Base-by-base conservation (phyloP, 2,888 invertebrate species). In the Drepana falcataria region DNA sequence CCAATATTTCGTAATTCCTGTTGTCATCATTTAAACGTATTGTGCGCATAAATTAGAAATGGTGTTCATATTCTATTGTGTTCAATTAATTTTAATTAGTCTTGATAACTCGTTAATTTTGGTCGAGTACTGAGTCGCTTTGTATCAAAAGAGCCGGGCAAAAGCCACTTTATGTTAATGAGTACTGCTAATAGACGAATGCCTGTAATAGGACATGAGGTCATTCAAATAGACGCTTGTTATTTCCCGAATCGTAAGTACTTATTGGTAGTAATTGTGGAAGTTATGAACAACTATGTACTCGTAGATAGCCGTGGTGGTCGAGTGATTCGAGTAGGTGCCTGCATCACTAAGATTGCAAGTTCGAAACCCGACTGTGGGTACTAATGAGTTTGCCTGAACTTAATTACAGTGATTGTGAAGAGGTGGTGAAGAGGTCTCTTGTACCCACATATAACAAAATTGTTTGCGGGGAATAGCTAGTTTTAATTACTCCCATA, bases 71-170 rank as follows among this genome's bases (percentile, higher is more conserved):
- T 73, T 73, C 73, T 71, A 76, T 80, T 80, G 71, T 65, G 65
- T 58, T 61, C 79, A 83, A 83, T 85, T 79, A 79, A 69, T 78
- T 75, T 81, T 79, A 77, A 85, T 85, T 81, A 81, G 71, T 74
- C 73, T 71, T 80, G 83, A 85, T 83, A 75, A 79, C 68, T 67
- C 65, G 69, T 70, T 78, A 75, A 77, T 77, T 77, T 75, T 62
- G 60, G 65, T 59, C 54, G 56, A 56, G 66, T 62, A 58, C 62
- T 70, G 61, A 63, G 4, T 51, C 51, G 37, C 51, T 51, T 40
- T 41, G 51, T 51, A 51, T 41, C 9, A 41, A 51, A 51, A 51
- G 37, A 51, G 49, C 40, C 40, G 21, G 49, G 33, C 6, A 49
- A 49, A 21, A 49, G 34, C 37, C 33, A 34, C 34, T 51, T 51